Conservation (phyloP, 2,113 vertebrate species). For the Lophura nycthemera region DNA sequence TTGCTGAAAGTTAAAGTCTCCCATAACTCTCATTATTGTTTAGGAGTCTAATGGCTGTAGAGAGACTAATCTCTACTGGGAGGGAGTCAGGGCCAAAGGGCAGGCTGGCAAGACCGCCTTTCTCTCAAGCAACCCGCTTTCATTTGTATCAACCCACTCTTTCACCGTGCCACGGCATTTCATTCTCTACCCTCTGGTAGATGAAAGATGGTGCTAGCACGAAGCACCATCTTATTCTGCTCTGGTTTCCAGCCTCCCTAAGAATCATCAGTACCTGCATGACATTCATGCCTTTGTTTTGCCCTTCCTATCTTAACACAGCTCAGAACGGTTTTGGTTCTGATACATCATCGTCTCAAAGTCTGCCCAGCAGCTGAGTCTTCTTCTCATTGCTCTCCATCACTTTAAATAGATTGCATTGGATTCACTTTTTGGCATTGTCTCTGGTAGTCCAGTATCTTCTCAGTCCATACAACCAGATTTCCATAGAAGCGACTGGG, state of each 20-base stretch:
- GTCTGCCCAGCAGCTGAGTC: neutral
- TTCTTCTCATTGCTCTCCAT: neutral
- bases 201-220: neutral
- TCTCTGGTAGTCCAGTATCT: neutral
- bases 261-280: neutral
- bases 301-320: neutral
- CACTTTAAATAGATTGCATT: neutral
- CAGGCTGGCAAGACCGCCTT: neutral
- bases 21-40: neutral
- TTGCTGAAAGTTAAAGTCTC: neutral
- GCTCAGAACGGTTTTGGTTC: rapidly evolving
- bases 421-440: neutral
- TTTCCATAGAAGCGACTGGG: neutral
- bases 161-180: neutral
- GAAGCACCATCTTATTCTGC: neutral
- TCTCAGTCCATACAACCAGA: neutral
- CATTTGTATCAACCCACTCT: neutral
- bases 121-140: neutral
- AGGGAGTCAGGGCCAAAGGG: neutral
- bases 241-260: neutral
- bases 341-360: neutral
- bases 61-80: neutral
- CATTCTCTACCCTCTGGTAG: neutral
- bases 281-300: neutral
- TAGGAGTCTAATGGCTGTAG: neutral